These are phyloP conservation scores for Torymus texanus DNA, from an alignment of 2,888 invertebrate species.

Conservation along the genomic window DNA sequence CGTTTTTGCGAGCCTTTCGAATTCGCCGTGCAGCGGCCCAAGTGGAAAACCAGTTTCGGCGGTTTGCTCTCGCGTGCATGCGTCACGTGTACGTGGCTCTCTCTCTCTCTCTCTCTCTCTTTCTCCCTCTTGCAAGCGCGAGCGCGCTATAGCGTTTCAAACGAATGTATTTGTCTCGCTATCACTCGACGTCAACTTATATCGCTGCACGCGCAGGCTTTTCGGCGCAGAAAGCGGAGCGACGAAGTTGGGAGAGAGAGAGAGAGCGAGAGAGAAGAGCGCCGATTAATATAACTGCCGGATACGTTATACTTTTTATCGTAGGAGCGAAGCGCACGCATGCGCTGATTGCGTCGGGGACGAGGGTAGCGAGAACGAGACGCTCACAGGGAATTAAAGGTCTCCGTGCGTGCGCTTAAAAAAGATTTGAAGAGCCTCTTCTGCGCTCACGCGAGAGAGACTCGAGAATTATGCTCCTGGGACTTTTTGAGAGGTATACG, in stretches of 20 bases:
- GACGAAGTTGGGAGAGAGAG: background rate
- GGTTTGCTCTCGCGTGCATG: too few relatives aligned
- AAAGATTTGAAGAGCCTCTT: conserved; percentile 32
- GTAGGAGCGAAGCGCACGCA: conserved; percentile 33
- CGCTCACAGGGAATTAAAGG: conserved; percentile 13
- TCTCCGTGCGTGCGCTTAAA: conserved; percentile 30
- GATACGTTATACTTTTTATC: conserved; percentile 51
- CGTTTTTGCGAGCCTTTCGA: conserved; percentile 62
- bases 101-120: background rate
- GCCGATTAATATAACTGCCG: conserved; percentile 51
- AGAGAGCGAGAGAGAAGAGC: background rate
- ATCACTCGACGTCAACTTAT: conserved; percentile 51
- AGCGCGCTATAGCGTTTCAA: conserved; percentile 15
- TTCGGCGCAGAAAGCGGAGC: background rate
- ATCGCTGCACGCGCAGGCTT: conserved; percentile 7
- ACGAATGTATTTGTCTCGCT: conserved; percentile 46
- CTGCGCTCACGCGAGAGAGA: conserved; percentile 2
- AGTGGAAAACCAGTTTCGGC: conserved; percentile 54
- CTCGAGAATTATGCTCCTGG: conserved; percentile 40
- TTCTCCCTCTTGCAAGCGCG: background rate
- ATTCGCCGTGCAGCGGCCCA: conserved; percentile 55
- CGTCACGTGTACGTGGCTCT: background rate
- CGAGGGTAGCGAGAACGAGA: background rate
- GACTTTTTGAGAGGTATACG: conserved; percentile 31
- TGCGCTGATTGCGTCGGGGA: conserved; percentile 22